Evolutionary conservation across 1,140 invertebrate species (phyloP), one percentile per base, ranked within the genome.

Genomic region (Drosophila ironensis): DNA sequence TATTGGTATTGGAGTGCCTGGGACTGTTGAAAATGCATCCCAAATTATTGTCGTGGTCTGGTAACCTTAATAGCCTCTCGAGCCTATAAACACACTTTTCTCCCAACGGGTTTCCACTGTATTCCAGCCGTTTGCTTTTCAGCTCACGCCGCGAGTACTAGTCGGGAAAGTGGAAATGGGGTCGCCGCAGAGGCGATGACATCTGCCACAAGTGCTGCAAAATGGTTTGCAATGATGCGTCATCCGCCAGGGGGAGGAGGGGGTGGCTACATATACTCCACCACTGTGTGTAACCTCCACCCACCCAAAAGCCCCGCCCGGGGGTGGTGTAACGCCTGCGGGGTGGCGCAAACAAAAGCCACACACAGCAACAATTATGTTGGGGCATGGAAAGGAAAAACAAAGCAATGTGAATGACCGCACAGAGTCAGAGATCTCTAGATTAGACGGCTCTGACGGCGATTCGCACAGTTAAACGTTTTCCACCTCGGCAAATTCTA

Each of bases 361-460:
- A 14, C 37, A 56, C 28, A 73, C 28, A 71, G 27, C 11, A 53
- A 30, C 40, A 74, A 51, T 59, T 74, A 73, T 70, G 75, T 80
- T 78, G 76, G 50, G 74, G 52, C 53, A 77, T 61, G 67, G 45
- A 12, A 53, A 56, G 67, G 45, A 12, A 53, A 56, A 73, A 78
- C 75, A 80, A 80, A 74, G 75, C 47, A 30, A 77, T 42, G 75
- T 80, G 70, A 78, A 78, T 80, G 75, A 80, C 75, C 75, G 45
- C 59, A 52, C 7, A 24, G 48, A 73, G 74, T 69, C 74, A 69
- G 57, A 77, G 69, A 72, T 73, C 61, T 78, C 27, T 41, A 48
- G 47, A 60, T 60, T 59, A 44, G 56, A 47, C 17, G 51, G 16
- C 54, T 60, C 35, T 35, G 14, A 16, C 37, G 14, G 17, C 20